Evolutionary conservation across 2,113 vertebrate species (phyloP).

Genomic region (Hemicordylus capensis): DNA sequence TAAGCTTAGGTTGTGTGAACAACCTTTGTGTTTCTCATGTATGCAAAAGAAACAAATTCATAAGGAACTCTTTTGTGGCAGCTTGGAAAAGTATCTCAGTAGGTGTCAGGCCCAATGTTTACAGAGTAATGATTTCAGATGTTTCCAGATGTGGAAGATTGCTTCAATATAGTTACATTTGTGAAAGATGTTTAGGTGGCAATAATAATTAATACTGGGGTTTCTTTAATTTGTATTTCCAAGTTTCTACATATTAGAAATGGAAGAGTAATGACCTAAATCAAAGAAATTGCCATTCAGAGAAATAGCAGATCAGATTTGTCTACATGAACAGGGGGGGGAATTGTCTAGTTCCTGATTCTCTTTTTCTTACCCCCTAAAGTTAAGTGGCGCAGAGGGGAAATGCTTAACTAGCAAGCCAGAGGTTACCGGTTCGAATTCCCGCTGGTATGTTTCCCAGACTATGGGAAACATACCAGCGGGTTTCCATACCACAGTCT

Average conservation of each 20-base stretch:
- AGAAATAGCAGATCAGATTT: background rate
- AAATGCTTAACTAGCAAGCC: no score
- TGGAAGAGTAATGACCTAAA: conserved; percentile 9
- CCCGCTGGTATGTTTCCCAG: no score
- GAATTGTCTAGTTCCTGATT: conserved; percentile 1
- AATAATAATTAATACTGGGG: background rate
- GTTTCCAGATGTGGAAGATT: background rate
- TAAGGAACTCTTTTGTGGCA: background rate
- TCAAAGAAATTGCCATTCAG: conserved; percentile 10
- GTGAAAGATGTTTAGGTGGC: background rate
- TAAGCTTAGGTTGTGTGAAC: no score
- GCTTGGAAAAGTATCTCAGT: background rate
- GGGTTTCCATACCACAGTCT: no score
- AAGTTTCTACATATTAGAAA: conserved; percentile 23
- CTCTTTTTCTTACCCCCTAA: background rate
- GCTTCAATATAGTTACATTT: background rate
- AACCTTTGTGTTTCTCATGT: background rate
- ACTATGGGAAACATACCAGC: no score
- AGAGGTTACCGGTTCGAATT: no score
- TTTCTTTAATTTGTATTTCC: conserved; percentile 11
- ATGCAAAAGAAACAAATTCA: background rate
- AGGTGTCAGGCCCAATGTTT: background rate
- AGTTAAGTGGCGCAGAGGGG: no score
- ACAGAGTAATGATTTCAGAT: background rate
- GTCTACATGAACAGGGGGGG: background rate